Base-by-base conservation (phyloP, 2,888 invertebrate genomes). In the Cactoblastis cactorum region DNA sequence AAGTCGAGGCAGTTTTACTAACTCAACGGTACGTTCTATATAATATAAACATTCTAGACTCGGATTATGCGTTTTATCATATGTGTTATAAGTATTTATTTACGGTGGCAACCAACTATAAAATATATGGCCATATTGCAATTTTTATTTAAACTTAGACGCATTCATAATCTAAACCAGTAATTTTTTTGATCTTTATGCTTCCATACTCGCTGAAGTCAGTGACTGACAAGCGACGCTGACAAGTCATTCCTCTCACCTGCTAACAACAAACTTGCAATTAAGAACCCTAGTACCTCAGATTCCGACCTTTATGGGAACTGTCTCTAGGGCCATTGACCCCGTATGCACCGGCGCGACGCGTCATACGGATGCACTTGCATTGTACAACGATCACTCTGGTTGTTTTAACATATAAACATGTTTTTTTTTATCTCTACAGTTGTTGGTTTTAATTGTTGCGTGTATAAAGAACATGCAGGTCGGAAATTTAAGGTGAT, bases 321-420 rank as follows among this genome's bases (percentile, higher is more conserved):
- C 66, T 66, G 71, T 69, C 69, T 65, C 66, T 76, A 55, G 63
- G 78, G 79, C 78, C 79, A 65, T 59, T 69, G 81, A 79, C 83
- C 70, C 69, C 56, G 66, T 70, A 74, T 75, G 78, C 81, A 75
- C 69, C 72, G 74, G 72, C 75, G 75, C 71, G 67, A 15, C 63
- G 62, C 70, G 68, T 71, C 74, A 72, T 65, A 71, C 78, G 76
- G 77, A 77, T 80, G 81, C 77, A 71, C 69, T 63, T 56, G 73
- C 77, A 74, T 77, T 78, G 79, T 77, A 74, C 76, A 75, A 77
- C 73, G 62, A 71, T 71, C 61, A 62, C 61, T 52, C 59, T 51
- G 50, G 56, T 38, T 37, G 37, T 15, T 55, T 59, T 59, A 53
- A 54, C 33, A 49, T 41, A 41, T 17, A 39, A 39, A 17, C 19